Evolutionary conservation across 2,113 vertebrate species (phyloP).

Genomic region (Pangasianodon gigas): DNA sequence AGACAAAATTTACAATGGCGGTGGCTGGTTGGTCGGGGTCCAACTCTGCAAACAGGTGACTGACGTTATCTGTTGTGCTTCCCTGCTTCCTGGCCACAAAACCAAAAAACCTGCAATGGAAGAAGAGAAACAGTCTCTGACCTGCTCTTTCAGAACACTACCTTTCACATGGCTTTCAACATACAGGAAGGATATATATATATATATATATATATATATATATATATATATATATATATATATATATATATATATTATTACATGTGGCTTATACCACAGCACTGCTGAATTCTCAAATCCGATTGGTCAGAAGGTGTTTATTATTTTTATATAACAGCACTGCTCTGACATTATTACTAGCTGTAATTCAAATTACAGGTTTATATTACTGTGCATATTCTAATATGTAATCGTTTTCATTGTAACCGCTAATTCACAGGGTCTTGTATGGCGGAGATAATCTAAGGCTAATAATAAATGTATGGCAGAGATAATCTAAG

Average conservation of each 20-base stretch:
- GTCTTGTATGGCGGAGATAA: background rate
- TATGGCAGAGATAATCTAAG: background rate
- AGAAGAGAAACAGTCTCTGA: background rate
- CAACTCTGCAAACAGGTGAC: constrained; percentile 95
- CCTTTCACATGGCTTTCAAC: background rate
- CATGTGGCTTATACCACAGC: background rate
- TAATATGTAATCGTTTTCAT: background rate
- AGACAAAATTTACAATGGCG: constrained; percentile 97
- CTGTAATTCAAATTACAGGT: background rate
- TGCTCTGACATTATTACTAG: background rate
- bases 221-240: too few relatives aligned
- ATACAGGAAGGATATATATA: background rate
- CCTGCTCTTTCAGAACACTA: background rate
- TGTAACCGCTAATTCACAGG: background rate
- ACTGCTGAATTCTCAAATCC: background rate
- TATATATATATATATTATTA: background rate
- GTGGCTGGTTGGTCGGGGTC: constrained; percentile 91
- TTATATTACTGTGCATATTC: background rate
- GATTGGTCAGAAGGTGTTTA: background rate
- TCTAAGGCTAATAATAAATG: background rate
- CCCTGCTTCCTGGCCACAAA: constrained; percentile 97
- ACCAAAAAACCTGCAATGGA: constrained; percentile 85
- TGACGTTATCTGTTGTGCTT: constrained; percentile 96
- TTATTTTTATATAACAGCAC: background rate
- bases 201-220: too few relatives aligned